These are phyloP conservation scores for Lithobius niger DNA, from an alignment of 1,140 invertebrate genomes.

Conservation along the genomic window DNA sequence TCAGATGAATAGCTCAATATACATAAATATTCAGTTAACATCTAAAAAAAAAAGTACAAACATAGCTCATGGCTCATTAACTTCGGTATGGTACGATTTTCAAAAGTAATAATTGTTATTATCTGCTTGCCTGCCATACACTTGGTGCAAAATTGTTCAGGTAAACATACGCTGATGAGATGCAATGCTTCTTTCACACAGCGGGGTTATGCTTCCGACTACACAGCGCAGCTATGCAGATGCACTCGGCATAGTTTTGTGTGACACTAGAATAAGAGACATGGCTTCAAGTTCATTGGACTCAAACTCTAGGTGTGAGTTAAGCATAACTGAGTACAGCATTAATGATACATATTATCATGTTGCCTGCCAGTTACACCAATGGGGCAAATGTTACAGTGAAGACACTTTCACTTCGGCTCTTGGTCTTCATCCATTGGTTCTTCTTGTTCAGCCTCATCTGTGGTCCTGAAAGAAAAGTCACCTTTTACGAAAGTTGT, in stretches of 20 bases:
- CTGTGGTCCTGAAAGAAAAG: slow-evolving; percentile 8
- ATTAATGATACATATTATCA: neutral
- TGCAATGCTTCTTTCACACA: neutral
- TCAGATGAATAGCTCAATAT: neutral
- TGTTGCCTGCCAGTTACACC: neutral
- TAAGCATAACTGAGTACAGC: neutral
- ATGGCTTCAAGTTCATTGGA: neutral
- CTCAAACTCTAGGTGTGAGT: neutral
- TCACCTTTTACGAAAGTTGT: too few relatives aligned
- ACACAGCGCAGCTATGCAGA: neutral
- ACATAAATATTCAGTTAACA: neutral
- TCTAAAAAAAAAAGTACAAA: slow-evolving; percentile 3
- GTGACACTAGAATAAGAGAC: neutral
- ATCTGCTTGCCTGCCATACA: neutral
- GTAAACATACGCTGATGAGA: neutral
- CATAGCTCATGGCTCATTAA: neutral
- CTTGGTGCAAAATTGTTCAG: neutral
- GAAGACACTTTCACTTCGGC: slow-evolving; percentile 9
- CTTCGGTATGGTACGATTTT: neutral
- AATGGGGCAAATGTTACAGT: neutral
- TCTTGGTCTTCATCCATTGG: slow-evolving; percentile 63
- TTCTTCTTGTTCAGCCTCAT: slow-evolving; percentile 48
- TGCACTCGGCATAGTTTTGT: neutral
- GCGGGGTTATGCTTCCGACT: neutral
- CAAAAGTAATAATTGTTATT: too few relatives aligned